Conservation (phyloP, 2,888 invertebrate genomes). For the Caenorhabditis plicata region DNA sequence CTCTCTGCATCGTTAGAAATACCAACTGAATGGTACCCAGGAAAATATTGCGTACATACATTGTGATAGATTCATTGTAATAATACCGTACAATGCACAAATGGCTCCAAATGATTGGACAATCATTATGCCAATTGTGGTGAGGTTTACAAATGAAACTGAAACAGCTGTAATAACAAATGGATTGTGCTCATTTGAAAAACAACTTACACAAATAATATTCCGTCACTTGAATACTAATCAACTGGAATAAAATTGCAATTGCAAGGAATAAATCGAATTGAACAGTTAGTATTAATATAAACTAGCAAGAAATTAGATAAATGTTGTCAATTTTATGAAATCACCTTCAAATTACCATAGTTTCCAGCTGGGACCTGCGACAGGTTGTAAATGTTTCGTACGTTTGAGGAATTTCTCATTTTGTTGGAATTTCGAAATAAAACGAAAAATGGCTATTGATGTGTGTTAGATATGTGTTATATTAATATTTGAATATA, state of each 20-base stretch:
- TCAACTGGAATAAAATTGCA: slow-evolving; percentile 23
- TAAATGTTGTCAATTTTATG: too few species aligned
- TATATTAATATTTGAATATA: too few species aligned
- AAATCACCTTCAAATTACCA: slow-evolving; percentile 12
- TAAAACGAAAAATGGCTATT: too few species aligned
- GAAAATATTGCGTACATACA: slow-evolving; percentile 12
- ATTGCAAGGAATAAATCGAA: too few species aligned
- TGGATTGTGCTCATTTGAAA: not conserved
- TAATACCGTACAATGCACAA: slow-evolving; percentile 21
- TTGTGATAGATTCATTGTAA: slow-evolving; percentile 19
- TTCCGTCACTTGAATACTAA: slow-evolving; percentile 16
- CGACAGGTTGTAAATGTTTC: slow-evolving; percentile 12
- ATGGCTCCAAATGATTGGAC: slow-evolving; percentile 9
- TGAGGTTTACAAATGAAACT: slow-evolving; percentile 20
- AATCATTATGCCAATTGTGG: slow-evolving; percentile 11
- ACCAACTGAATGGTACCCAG: too few species aligned
- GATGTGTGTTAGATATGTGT: too few species aligned
- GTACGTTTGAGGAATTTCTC: too few species aligned
- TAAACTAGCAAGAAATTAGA: too few species aligned
- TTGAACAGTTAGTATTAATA: too few species aligned
- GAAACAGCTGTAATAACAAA: slow-evolving; percentile 23
- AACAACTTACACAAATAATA: slow-evolving; percentile 12
- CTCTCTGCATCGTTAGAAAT: too few species aligned
- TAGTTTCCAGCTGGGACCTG: slow-evolving; percentile 22
- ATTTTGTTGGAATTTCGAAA: too few species aligned